These are phyloP conservation scores for Neodiprion fabricii DNA, from an alignment of 1,140 invertebrate species.

Conservation along the genomic window DNA sequence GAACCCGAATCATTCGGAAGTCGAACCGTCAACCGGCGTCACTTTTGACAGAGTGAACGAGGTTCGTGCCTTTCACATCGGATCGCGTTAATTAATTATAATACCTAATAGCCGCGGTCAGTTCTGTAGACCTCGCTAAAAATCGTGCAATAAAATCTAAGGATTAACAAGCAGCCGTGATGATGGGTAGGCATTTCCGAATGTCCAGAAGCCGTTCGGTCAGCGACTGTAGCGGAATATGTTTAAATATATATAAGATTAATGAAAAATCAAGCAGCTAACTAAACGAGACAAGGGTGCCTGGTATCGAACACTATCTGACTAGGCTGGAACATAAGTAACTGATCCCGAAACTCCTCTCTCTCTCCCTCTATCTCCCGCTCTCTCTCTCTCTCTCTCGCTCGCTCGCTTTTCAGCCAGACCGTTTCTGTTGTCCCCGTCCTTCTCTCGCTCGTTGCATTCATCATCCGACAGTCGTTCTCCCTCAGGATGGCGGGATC, in stretches of 20 bases:
- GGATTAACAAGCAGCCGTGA: not conserved
- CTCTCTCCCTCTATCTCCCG: conserved; percentile 32
- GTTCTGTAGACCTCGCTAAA: too few species aligned
- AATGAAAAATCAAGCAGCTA: conserved; percentile 49
- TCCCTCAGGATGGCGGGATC: not conserved
- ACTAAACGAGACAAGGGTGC: conserved; percentile 53
- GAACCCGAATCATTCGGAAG: too few species aligned
- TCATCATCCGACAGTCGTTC: conserved; percentile 1
- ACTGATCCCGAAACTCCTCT: conserved; percentile 48
- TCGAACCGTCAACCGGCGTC: too few species aligned
- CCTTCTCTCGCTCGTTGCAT: not conserved
- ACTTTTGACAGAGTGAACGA: too few species aligned
- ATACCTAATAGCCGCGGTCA: too few species aligned
- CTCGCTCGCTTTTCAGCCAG: conserved; percentile 14
- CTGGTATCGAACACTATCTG: conserved; percentile 52
- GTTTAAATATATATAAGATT: conserved; percentile 35
- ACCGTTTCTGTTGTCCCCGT: not conserved
- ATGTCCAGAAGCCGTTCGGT: not conserved
- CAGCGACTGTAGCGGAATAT: not conserved
- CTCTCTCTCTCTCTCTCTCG: conserved; percentile 27
- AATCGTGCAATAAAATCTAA: too few species aligned
- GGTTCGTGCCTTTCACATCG: too few species aligned
- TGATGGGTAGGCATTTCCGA: not conserved
- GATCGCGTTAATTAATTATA: too few species aligned
- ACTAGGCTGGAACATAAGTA: conserved; percentile 52